These are phyloP conservation scores for Bufo gargarizans DNA, from an alignment of 2,113 vertebrate genomes.

Conservation along the genomic window DNA sequence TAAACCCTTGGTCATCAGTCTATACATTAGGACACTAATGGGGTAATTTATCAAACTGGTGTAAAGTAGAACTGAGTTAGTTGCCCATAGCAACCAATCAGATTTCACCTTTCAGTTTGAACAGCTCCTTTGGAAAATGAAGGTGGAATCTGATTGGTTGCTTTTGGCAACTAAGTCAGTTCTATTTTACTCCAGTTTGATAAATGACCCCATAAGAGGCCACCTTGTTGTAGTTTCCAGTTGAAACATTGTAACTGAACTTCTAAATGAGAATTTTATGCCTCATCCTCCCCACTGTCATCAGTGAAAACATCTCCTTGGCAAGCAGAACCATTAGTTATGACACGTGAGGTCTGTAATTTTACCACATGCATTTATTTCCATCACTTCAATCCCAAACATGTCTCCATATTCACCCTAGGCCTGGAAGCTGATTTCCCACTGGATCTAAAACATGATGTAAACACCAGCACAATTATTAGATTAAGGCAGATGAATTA, in stretches of 20 bases:
- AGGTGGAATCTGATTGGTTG: no score
- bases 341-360: background rate
- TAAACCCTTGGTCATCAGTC: background rate
- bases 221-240: background rate
- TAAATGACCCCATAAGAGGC: background rate
- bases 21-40: background rate
- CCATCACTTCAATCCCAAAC: background rate
- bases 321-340: conserved; percentile 4
- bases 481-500: conserved; percentile 39
- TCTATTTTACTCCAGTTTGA: no score
- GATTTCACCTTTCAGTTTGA: no score
- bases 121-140: no score
- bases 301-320: background rate
- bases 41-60: no score
- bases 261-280: background rate
- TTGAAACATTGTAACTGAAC: background rate
- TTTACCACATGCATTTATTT: conserved; percentile 7
- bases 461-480: conserved; percentile 35
- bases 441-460: background rate
- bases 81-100: no score
- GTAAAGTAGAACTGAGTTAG: no score
- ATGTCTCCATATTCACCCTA: conserved; percentile 10
- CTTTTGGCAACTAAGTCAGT: no score
- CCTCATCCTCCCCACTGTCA: background rate
- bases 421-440: background rate